Base-by-base conservation (phyloP, 2,113 vertebrate species). In the Callipepla californica region DNA sequence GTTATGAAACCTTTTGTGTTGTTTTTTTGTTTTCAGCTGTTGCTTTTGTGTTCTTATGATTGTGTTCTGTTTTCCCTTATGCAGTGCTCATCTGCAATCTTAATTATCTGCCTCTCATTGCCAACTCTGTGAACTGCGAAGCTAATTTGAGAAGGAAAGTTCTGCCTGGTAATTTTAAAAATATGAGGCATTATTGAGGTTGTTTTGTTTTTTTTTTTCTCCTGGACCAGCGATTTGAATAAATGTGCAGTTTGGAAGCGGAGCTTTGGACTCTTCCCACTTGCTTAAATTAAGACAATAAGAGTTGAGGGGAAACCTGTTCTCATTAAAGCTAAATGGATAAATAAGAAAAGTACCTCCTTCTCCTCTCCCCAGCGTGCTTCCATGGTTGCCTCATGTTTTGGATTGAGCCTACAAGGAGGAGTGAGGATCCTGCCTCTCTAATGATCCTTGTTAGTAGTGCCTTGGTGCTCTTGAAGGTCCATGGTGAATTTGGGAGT, bases 101-200 rank as follows among this genome's bases (percentile, higher is more conserved):
- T 92, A 96, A 94, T 94, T 78, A 78, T 13, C 80, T 66, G 44
- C 55, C 61, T 78, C 16, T 81, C 40, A 3, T 48, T 92, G 96
- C 96, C 95, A 96, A n/a, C 88, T 79, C 92, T 93, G 92, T 83
- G 94, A 94, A 88, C 85, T 95, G 66, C 53, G 13, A 51, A 69
- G 73, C 53, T 96, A 84, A 92, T 92, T 90, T 68, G 80, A n/a
- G 92, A 63, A 78, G 88, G 57, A 75, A 69, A 51, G 47, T 40
- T 92, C 66, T 96, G 80, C 90, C 73, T 2, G 19, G 66, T 21
- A 79, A 90, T 95, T 94, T 93, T 40, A 68, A 87, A 90, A 48
- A n/a, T 21, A 26, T 6, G 88, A 93, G 73, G 47, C 6, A 40
- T 96, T 90, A 75, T 76, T 80, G 90, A 92, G 92, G 88, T 51